phyloP scores from a whole-genome alignment of 2,113 vertebrate species.

The Pseudopipra pipra region DNA sequence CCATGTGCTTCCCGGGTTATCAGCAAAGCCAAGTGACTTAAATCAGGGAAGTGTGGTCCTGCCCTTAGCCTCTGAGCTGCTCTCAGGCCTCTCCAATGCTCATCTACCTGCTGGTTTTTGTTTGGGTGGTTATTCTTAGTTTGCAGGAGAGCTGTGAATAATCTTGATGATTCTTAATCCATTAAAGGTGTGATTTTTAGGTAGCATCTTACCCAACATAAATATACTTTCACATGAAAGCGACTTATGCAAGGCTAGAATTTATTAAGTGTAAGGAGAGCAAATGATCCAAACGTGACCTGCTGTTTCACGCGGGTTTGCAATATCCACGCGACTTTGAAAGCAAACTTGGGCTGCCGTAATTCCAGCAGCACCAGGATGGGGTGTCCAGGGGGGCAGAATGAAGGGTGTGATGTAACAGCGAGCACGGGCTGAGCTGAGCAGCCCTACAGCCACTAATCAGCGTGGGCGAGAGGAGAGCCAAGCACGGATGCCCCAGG shows the following conservation, averaged over 20 bases:
- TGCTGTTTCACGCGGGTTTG: neutral
- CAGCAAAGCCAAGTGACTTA: neutral
- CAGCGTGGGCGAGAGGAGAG: accelerated
- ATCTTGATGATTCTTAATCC: neutral
- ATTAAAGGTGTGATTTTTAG: neutral
- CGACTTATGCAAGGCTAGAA: neutral
- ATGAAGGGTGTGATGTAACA: neutral
- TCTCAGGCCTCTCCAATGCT: neutral
- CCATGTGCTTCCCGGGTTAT: neutral
- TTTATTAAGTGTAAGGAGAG: neutral
- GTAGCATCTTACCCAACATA: neutral
- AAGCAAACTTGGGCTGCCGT: neutral
- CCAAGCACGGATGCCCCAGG: no score
- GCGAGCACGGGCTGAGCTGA: neutral
- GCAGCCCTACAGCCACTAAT: neutral
- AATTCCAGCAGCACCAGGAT: neutral
- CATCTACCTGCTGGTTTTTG: accelerated
- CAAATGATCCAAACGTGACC: neutral
- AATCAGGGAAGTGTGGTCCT: neutral
- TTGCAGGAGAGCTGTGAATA: neutral
- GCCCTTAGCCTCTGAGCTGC: neutral
- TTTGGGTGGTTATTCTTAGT: neutral
- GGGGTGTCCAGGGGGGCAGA: neutral
- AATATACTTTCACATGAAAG: neutral
- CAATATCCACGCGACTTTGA: accelerated